These are phyloP conservation scores for Caretta caretta DNA, from an alignment of 2,113 vertebrate species.

Conservation along the genomic window DNA sequence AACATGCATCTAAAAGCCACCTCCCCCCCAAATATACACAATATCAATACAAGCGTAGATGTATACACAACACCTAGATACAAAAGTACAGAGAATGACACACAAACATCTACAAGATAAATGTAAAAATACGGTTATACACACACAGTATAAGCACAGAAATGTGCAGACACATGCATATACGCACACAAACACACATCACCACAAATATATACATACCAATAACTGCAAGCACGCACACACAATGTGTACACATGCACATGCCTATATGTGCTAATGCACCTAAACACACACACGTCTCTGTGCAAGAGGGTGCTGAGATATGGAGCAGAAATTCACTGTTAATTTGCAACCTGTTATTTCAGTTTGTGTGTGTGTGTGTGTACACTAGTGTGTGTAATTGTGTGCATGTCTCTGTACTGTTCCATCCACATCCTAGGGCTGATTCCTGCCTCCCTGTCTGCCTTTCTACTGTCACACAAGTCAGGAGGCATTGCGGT, in stretches of 20 bases:
- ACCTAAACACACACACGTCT: neutral
- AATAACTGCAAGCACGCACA: neutral
- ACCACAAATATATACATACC: neutral
- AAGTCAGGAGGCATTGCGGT: neutral
- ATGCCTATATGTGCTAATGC: rapidly evolving
- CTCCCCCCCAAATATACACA: too few relatives aligned
- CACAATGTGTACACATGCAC: neutral
- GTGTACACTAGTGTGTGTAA: neutral
- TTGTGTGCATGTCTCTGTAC: neutral
- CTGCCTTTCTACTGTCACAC: neutral
- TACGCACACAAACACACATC: neutral
- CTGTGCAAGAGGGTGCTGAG: neutral
- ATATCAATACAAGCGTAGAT: neutral
- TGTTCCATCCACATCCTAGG: neutral
- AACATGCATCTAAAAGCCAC: neutral
- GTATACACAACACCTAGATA: neutral
- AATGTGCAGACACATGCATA: neutral
- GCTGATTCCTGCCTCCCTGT: neutral
- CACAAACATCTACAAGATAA: neutral
- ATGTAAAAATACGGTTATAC: neutral
- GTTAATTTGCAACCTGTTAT: neutral
- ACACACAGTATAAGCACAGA: rapidly evolving
- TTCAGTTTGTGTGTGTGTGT: neutral
- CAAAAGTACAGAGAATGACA: neutral
- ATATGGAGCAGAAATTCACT: neutral